Conservation (phyloP, 2,888 invertebrate species). For the Caenorhabditis sp. region DNA sequence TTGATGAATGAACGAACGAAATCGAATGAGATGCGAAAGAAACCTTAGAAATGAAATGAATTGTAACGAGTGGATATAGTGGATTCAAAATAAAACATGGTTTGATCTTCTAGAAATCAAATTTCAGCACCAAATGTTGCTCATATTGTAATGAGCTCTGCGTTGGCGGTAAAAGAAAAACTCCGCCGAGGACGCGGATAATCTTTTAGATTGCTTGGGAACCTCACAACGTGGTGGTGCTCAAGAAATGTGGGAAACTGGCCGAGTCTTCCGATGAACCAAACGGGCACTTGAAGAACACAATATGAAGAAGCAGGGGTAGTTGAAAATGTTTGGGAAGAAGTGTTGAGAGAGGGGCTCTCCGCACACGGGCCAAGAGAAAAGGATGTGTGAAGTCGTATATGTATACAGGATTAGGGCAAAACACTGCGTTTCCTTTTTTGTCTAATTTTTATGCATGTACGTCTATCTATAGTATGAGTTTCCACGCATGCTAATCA, state of each 20-base stretch:
- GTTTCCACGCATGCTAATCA: conserved; percentile 24
- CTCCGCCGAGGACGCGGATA: conserved; percentile 31
- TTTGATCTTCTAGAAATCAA: no score
- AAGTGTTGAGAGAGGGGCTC: conserved; percentile 34
- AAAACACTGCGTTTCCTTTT: conserved; percentile 48
- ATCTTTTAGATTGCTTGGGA: conserved; percentile 61
- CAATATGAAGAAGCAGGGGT: conserved; percentile 50
- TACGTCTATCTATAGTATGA: conserved; percentile 45
- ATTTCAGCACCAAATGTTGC: no score
- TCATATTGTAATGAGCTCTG: background rate
- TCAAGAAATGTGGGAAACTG: conserved; percentile 51
- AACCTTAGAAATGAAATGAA: conserved; percentile 2
- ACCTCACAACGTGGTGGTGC: conserved; percentile 54
- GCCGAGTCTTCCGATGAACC: conserved; percentile 51
- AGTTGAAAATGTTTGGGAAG: conserved; percentile 49
- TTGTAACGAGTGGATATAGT: no score
- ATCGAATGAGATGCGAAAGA: conserved; percentile 1
- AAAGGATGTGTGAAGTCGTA: conserved; percentile 49
- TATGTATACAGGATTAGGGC: conserved; percentile 48
- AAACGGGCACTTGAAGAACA: conserved; percentile 55
- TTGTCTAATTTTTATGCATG: conserved; percentile 54
- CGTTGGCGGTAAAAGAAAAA: conserved; percentile 23
- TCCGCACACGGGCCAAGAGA: conserved; percentile 21
- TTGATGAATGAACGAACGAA: background rate
- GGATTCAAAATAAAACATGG: no score